phyloP scores from a whole-genome alignment of 2,888 invertebrate species.

The Cyaniris semiargus region DNA sequence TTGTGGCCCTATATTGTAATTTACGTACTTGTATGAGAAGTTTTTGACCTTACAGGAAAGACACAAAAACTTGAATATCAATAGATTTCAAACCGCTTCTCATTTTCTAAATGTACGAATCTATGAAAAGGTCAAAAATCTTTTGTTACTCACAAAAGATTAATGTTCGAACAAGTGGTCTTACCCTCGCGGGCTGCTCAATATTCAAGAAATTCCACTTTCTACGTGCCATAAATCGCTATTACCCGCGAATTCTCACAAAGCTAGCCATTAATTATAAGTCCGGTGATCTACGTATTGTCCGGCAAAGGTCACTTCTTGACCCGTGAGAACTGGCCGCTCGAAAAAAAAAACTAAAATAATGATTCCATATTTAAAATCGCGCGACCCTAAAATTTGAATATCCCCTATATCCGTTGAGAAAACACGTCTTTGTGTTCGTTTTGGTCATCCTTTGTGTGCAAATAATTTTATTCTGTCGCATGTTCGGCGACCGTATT shows the following conservation, averaged over 20 bases:
- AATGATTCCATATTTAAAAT: conserved; percentile 60
- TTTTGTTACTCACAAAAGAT: conserved; percentile 53
- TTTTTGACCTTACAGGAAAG: conserved; percentile 5
- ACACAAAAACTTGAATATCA: conserved; percentile 13
- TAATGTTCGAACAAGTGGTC: conserved; percentile 64
- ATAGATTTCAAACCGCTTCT: conserved; percentile 24
- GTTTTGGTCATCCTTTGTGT: conserved; percentile 62
- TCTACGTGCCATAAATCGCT: conserved; percentile 59
- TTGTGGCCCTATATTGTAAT: not conserved
- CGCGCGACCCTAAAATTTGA: conserved; percentile 76
- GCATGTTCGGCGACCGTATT: conserved; percentile 63
- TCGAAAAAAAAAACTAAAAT: conserved; percentile 53
- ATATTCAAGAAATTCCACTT: conserved; percentile 77
- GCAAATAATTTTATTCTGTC: conserved; percentile 68
- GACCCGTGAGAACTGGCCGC: conserved; percentile 75
- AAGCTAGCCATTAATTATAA: conserved; percentile 75
- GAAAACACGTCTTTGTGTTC: conserved; percentile 68
- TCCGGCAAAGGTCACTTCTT: conserved; percentile 72
- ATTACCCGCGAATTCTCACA: conserved; percentile 71
- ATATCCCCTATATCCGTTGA: conserved; percentile 68
- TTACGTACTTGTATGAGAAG: not conserved
- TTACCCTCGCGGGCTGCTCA: conserved; percentile 54
- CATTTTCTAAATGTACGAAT: conserved; percentile 16
- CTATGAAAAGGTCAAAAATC: conserved; percentile 42
- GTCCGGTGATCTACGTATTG: conserved; percentile 68